Percentiles rank a stretch among this genome's conserved stretches.
Conservation (phyloP, 2,888 invertebrate genomes). For the Callosobruchus maculatus region DNA sequence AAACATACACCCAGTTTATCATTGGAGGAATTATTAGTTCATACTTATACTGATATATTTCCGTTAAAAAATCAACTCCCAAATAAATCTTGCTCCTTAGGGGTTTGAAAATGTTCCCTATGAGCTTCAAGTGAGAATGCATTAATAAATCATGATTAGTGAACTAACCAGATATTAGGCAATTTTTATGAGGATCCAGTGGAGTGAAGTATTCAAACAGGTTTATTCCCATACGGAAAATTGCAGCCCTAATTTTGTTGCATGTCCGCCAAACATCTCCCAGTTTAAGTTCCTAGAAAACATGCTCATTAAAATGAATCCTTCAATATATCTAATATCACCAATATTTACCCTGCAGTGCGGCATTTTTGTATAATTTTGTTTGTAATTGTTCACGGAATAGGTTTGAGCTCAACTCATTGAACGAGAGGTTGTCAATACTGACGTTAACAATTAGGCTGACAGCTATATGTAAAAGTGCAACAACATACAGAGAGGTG, state of each 20-base stretch:
- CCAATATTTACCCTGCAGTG: constrained; percentile 35
- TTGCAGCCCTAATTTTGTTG: constrained; percentile 75
- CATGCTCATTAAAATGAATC: not conserved
- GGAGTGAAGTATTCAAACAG: constrained; percentile 68
- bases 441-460: not conserved
- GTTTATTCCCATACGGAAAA: constrained; percentile 68
- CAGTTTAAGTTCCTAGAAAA: constrained; percentile 48
- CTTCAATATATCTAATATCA: not conserved
- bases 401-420: not conserved
- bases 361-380: constrained; percentile 17
- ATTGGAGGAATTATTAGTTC: too few species aligned
- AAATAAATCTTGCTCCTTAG: too few species aligned
- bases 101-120: too few species aligned
- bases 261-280: constrained; percentile 75
- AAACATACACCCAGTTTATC: too few species aligned
- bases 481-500: not conserved
- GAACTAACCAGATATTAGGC: constrained; percentile 62
- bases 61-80: too few species aligned
- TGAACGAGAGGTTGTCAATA: not conserved
- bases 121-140: too few species aligned
- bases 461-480: not conserved
- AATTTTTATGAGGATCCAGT: constrained; percentile 65
- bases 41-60: too few species aligned
- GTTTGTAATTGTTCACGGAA: not conserved
- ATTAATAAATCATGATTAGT: not conserved